Percentiles rank a stretch among this genome's conserved stretches.
These are phyloP conservation scores for Agrochola circellaris DNA, from an alignment of 2,888 invertebrate genomes.

Conservation along the genomic window DNA sequence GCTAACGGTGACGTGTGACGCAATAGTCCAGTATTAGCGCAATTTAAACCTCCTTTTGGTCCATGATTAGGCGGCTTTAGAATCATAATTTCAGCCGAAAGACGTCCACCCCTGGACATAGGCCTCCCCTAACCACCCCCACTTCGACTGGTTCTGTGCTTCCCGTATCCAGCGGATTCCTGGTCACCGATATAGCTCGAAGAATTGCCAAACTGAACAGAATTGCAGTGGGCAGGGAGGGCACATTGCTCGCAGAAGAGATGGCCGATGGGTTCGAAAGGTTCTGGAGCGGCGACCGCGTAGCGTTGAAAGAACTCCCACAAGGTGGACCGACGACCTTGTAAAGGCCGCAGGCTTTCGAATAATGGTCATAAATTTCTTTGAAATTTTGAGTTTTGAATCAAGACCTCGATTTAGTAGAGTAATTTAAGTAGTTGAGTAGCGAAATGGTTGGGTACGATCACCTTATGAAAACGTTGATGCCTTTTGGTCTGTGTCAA, in stretches of 20 bases:
- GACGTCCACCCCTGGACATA: no score
- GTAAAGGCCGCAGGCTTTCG: not conserved
- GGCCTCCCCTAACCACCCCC: no score
- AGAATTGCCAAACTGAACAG: no score
- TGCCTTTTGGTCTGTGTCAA: not conserved
- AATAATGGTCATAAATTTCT: not conserved
- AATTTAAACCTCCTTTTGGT: conserved; percentile 40
- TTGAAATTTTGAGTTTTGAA: not conserved
- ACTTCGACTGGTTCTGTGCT: no score
- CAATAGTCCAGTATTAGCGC: conserved; percentile 44
- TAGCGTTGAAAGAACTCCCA: no score
- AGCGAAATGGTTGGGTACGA: not conserved
- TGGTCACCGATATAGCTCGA: no score
- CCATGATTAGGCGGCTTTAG: conserved; percentile 12
- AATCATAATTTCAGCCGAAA: not conserved
- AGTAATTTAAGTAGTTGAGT: not conserved
- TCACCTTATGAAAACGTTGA: not conserved
- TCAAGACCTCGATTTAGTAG: not conserved
- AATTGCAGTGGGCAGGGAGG: no score
- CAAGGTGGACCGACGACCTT: no score
- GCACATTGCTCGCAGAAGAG: no score
- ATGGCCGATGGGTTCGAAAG: no score
- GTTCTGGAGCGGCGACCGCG: no score
- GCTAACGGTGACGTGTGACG: conserved; percentile 66
- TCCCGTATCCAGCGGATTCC: no score